A percentile compares a stretch with the other conserved stretches of the same genome.
These are phyloP conservation scores for Caenorhabditis sulstoni DNA, from an alignment of 2,888 invertebrate genomes.

Conservation along the genomic window DNA sequence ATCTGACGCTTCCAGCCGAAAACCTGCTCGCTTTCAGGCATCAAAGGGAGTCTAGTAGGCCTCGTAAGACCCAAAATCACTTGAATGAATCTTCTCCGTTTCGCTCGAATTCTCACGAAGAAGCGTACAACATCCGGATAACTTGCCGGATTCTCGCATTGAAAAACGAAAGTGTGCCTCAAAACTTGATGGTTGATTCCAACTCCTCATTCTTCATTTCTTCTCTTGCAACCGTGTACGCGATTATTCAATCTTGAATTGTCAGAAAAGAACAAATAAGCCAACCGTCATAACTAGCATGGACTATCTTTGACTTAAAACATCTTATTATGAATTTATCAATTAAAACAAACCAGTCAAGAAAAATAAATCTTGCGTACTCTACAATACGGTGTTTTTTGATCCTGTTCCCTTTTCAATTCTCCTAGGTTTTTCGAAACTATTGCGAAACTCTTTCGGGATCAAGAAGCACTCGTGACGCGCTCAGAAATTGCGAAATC, in stretches of 20 bases:
- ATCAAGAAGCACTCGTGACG: constrained; percentile 42
- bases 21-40: constrained; percentile 50
- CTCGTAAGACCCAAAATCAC: constrained; percentile 16
- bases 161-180: neutral
- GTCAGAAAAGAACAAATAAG: constrained; percentile 25
- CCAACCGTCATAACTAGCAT: neutral
- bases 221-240: neutral
- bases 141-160: constrained; percentile 39
- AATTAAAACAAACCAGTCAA: neutral
- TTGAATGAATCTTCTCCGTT: constrained; percentile 17
- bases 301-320: neutral
- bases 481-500: constrained; percentile 43
- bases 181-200: neutral
- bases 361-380: constrained; percentile 31
- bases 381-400: constrained; percentile 41
- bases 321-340: constrained; percentile 1
- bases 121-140: constrained; percentile 43
- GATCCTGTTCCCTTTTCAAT: constrained; percentile 25
- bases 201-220: neutral
- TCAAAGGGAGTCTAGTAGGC: constrained; percentile 47
- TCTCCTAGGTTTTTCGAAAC: constrained; percentile 48
- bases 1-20: constrained; percentile 17
- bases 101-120: constrained; percentile 22
- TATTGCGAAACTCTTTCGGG: constrained; percentile 34
- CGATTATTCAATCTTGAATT: constrained; percentile 17